Percentiles rank a stretch among this genome's conserved stretches.
Evolutionary conservation across 2,888 invertebrate species (phyloP).

Genomic region (Microctonus hyperodae): DNA sequence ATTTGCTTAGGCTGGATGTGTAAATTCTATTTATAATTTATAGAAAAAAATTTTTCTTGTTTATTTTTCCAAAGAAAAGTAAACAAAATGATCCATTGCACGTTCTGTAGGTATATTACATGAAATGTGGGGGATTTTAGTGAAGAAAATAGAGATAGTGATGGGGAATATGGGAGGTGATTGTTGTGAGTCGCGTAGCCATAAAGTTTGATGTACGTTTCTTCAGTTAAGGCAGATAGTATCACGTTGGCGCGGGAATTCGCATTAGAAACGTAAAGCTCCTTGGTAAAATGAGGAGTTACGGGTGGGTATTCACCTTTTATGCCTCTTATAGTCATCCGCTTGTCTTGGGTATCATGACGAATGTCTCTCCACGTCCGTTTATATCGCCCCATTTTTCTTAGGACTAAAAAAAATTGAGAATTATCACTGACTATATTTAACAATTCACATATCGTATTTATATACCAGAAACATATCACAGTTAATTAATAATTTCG

Average conservation of each 20-base stretch:
- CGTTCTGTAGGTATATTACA: background rate
- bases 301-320: constrained; percentile 38
- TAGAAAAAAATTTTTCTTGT: background rate
- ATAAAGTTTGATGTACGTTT: constrained; percentile 56
- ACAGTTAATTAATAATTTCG: background rate
- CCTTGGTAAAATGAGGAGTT: constrained; percentile 48
- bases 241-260: constrained; percentile 26
- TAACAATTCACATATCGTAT: background rate
- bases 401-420: constrained; percentile 36
- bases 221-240: constrained; percentile 28
- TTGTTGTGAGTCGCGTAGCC: constrained; percentile 34
- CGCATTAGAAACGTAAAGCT: constrained; percentile 47
- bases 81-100: too few relatives aligned
- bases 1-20: background rate
- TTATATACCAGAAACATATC: background rate
- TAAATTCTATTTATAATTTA: background rate
- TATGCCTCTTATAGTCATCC: constrained; percentile 52
- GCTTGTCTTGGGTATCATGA: constrained; percentile 61
- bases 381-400: constrained; percentile 37
- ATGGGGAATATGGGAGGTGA: constrained; percentile 11
- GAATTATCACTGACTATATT: constrained; percentile 38
- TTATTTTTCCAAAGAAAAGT: too few relatives aligned
- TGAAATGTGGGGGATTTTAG: background rate
- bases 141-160: constrained; percentile 13
- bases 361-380: constrained; percentile 50